Percentiles rank a stretch among this genome's conserved stretches.
phyloP scores from a whole-genome alignment of 2,113 vertebrate species.

The Casuarius casuarius region DNA sequence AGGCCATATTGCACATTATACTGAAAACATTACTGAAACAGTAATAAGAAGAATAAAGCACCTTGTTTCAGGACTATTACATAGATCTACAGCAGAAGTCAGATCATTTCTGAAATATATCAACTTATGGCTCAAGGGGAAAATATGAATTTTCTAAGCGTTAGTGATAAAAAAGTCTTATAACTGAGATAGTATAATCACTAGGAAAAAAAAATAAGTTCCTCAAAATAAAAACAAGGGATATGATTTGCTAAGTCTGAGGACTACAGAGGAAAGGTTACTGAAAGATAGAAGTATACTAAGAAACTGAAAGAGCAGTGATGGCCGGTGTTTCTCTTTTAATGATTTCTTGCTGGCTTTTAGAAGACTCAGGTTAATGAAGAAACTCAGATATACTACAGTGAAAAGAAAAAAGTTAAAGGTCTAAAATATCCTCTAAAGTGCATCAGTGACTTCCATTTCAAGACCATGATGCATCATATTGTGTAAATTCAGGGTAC shows the following conservation, averaged over 20 bases:
- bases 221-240: background rate
- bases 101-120: background rate
- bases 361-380: background rate
- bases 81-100: background rate
- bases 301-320: fast-evolving
- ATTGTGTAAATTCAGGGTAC: background rate
- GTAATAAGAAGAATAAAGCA: background rate
- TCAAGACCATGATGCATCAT: background rate
- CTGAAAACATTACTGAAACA: background rate
- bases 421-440: background rate
- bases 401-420: background rate
- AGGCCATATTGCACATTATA: background rate
- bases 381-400: background rate
- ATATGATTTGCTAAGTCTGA: background rate
- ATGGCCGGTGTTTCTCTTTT: background rate
- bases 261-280: background rate
- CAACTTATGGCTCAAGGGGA: too few species aligned
- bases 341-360: background rate
- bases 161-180: background rate
- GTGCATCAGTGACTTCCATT: background rate
- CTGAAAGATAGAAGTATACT: background rate
- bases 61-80: background rate
- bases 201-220: background rate
- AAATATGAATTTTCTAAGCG: background rate
- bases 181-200: background rate